phyloP scores from a whole-genome alignment of 1,140 invertebrate species.

The Caerostris darwini region DNA sequence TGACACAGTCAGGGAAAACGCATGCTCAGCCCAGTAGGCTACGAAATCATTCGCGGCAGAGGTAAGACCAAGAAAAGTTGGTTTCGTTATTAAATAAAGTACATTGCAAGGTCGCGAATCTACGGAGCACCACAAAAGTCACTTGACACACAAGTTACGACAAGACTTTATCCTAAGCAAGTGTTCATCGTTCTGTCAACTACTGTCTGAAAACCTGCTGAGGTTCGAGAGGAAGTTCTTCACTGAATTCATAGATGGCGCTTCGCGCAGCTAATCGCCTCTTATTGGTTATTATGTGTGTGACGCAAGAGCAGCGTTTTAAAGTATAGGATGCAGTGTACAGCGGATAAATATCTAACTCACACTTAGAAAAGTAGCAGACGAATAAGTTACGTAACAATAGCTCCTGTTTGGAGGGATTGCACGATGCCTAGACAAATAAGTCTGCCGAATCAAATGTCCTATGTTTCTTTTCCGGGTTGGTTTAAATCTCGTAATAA shows the following conservation, averaged over 20 bases:
- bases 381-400: conserved; percentile 15
- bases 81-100: conserved; percentile 17
- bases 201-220: neutral
- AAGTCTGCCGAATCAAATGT: conserved; percentile 18
- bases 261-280: neutral
- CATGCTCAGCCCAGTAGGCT: too few relatives aligned
- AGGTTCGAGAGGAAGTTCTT: neutral
- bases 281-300: neutral
- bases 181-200: conserved; percentile 21
- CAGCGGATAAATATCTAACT: neutral
- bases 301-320: conserved; percentile 40
- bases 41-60: conserved; percentile 14
- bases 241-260: conserved; percentile 39
- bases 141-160: conserved; percentile 6
- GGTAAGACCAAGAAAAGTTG: conserved; percentile 9
- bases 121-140: conserved; percentile 35
- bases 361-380: conserved; percentile 21
- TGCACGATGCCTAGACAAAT: neutral
- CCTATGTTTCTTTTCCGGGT: conserved; percentile 24
- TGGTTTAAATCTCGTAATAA: neutral
- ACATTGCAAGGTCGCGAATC: conserved; percentile 34
- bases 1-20: conserved; percentile 40
- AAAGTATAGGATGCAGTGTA: neutral
- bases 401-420: neutral
- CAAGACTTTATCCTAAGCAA: neutral